Conservation (phyloP, 2,797 vertebrate genomes). For the Poeciliopsis infans region DNA sequence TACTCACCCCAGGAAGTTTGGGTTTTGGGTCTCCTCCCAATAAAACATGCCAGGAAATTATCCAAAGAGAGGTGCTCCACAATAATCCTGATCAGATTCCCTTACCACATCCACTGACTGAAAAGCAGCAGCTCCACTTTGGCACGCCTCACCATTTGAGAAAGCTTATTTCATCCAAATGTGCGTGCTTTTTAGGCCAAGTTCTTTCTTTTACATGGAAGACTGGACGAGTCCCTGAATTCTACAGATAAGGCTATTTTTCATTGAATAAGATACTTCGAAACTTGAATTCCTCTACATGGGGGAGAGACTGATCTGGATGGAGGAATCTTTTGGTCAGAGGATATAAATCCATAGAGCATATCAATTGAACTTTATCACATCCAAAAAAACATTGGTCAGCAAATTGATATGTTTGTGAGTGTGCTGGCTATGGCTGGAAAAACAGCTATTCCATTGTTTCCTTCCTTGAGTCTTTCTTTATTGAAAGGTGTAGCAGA, state of each 20-base stretch:
- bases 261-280: background rate
- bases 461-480: background rate
- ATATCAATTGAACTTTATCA: background rate
- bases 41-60: background rate
- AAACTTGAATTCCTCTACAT: background rate
- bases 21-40: background rate
- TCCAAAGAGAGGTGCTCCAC: background rate
- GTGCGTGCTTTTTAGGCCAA: background rate
- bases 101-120: background rate
- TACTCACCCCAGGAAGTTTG: background rate
- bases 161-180: background rate
- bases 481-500: conserved; percentile 1
- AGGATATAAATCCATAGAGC: background rate
- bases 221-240: background rate
- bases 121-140: background rate
- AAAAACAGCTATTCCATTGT: background rate
- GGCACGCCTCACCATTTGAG: background rate
- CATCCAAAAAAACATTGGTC: background rate
- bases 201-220: background rate
- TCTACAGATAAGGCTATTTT: background rate
- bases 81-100: background rate
- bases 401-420: background rate
- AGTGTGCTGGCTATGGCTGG: background rate
- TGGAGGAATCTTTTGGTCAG: background rate
- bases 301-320: background rate